phyloP scores from a whole-genome alignment of 2,797 vertebrate genomes.

The Semotilus atromaculatus region DNA sequence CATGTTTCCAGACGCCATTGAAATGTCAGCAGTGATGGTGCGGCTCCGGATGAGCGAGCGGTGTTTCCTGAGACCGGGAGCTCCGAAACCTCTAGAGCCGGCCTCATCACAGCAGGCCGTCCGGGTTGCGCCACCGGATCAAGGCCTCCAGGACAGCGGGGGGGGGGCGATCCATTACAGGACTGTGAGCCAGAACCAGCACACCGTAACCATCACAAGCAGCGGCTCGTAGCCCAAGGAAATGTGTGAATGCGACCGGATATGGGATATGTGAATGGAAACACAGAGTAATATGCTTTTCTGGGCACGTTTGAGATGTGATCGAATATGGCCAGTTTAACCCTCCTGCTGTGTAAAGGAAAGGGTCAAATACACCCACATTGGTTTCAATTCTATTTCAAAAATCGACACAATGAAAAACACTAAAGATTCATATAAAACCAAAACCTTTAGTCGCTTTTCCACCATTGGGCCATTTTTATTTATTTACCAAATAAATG shows the following conservation, averaged over 20 bases:
- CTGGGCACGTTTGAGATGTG: not conserved
- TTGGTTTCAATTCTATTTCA: too few relatives aligned
- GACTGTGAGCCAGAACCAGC: constrained; percentile 17
- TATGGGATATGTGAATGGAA: not conserved
- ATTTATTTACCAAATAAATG: too few relatives aligned
- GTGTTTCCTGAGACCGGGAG: not conserved
- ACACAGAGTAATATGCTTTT: not conserved
- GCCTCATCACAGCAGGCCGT: constrained; percentile 11
- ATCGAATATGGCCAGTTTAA: not conserved
- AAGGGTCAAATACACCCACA: too few relatives aligned
- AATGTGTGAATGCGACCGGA: too few relatives aligned
- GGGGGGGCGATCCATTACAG: constrained; percentile 12
- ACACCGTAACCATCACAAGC: not conserved
- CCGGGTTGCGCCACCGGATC: not conserved
- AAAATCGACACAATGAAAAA: not conserved
- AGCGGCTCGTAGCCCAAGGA: not conserved
- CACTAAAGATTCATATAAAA: not conserved
- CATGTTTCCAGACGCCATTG: not conserved
- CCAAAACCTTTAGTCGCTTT: not conserved
- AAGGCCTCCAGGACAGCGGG: not conserved
- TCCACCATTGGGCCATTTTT: too few relatives aligned
- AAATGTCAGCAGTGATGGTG: not conserved
- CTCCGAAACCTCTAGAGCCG: not conserved
- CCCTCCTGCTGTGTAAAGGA: not conserved
- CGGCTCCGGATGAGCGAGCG: not conserved